Base-by-base conservation (phyloP, 1,140 invertebrate genomes). In the Chlorops oryzae region DNA sequence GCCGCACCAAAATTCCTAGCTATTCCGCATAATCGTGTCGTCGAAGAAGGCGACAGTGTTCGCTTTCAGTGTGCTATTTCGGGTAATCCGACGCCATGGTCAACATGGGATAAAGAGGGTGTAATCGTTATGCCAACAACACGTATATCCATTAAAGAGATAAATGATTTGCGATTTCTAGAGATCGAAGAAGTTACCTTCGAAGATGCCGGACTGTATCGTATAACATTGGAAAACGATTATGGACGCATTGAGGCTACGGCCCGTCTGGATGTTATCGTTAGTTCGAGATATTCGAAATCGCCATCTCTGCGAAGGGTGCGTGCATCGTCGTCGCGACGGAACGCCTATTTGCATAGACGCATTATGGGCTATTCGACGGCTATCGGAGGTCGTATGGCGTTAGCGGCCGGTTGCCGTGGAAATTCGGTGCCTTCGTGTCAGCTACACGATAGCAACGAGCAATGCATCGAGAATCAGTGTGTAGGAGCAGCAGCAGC, bases 1-100 rank as follows among this genome's bases (percentile, higher is more conserved):
- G 62, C 76, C 28, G 76, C 86, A 2, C 88, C 89, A 1, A 88
- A 88, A 70, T 93, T 95, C 74, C 88, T 90, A 68, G 86, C 89
- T 18, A 84, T 90, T 49, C 90, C 90, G 2, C 87, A 89, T 62
- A 90, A 91, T 65, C 81, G 85, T 39, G 81, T 91, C 5, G 87
- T 81, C 0, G 85, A 90, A 63, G 85, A 89, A 70, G 88, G 89
- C 7, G 87, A 91, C 56, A 85, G 83, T 2, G 81, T 87, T 2
- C 63, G 83, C 6, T 90, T 92, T 70, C 84, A 89, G 58, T 89
- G 87, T 58, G 82, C 87, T 2, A 81, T 90, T 1, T 79, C 80
- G 6, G 88, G 88, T 2, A 77, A 88, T 57, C 88, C 88, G 0
- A 72, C 79, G 0, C 88, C 88, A 0, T 87, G 84, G 83, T 78